Conservation (phyloP, 2,888 invertebrate genomes). For the Argyresthia albistria region DNA sequence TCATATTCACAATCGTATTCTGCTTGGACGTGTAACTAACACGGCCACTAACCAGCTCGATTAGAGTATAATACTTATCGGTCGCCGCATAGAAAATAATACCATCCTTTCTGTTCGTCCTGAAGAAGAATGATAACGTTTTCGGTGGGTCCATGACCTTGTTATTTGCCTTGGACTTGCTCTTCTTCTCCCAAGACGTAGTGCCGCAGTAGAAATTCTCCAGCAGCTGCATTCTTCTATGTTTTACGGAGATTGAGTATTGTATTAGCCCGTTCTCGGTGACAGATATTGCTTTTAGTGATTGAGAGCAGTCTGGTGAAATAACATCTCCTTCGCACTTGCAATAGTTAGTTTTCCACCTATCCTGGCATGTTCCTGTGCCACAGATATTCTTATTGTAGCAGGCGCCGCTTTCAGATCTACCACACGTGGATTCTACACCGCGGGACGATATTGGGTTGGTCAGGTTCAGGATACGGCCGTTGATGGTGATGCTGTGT, state of each 20-base stretch:
- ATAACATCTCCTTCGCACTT: conserved; percentile 78
- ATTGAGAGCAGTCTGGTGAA: conserved; percentile 85
- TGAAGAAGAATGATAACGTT: conserved; percentile 83
- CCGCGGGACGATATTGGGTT: conserved; percentile 81
- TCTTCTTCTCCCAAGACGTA: conserved; percentile 75
- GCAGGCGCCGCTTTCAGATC: conserved; percentile 78
- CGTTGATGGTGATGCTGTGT: conserved; percentile 91
- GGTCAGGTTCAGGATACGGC: conserved; percentile 85
- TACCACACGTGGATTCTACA: conserved; percentile 82
- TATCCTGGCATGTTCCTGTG: conserved; percentile 83
- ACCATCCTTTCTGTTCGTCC: conserved; percentile 84
- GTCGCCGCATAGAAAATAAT: conserved; percentile 90
- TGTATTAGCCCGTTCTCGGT: conserved; percentile 84
- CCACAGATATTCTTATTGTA: conserved; percentile 67
- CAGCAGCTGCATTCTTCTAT: conserved; percentile 88
- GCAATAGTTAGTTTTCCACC: conserved; percentile 85
- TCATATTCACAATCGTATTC: conserved; percentile 87
- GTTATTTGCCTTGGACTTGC: conserved; percentile 35
- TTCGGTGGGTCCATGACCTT: conserved; percentile 74
- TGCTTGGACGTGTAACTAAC: conserved; percentile 86
- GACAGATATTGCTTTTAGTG: conserved; percentile 85
- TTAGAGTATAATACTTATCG: conserved; percentile 87
- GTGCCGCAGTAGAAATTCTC: conserved; percentile 84
- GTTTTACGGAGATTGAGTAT: conserved; percentile 85
- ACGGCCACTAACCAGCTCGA: conserved; percentile 84